Percentiles rank a stretch among this genome's conserved stretches.
Evolutionary conservation across 2,113 vertebrate species (phyloP).

Genomic region (Symphodus melops): DNA sequence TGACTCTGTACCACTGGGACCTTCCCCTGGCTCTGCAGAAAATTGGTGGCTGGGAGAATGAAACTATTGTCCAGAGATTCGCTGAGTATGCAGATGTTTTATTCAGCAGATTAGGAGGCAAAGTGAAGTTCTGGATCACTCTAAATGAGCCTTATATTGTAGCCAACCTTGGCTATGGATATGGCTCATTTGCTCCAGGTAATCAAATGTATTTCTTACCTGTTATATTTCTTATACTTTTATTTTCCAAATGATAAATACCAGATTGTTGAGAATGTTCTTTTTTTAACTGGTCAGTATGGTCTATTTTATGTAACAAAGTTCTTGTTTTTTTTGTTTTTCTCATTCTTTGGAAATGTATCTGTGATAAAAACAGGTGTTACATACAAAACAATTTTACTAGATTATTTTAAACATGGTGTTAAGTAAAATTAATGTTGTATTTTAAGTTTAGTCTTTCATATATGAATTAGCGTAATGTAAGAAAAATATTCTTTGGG

Average conservation of each 20-base stretch:
- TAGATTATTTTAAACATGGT: too few relatives aligned
- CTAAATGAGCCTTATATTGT: conserved; percentile 42
- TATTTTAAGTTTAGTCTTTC: too few relatives aligned
- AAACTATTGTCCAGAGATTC: conserved; percentile 32
- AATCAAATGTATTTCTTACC: background rate
- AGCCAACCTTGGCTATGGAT: conserved; percentile 47
- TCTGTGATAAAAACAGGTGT: too few relatives aligned
- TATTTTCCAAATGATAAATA: background rate
- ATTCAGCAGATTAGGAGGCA: conserved; percentile 26
- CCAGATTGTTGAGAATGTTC: background rate
- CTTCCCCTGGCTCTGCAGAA: conserved; percentile 22
- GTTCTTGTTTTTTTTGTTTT: too few relatives aligned
- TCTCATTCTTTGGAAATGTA: too few relatives aligned
- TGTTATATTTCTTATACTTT: too few relatives aligned
- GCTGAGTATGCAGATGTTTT: conserved; percentile 34
- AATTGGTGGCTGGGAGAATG: conserved; percentile 35
- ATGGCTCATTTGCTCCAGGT: conserved; percentile 48
- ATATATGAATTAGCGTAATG: too few relatives aligned
- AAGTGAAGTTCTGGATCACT: conserved; percentile 46
- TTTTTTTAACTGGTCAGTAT: background rate
- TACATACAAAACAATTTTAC: too few relatives aligned
- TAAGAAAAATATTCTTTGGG: too few relatives aligned
- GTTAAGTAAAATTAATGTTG: too few relatives aligned
- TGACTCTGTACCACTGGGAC: conserved; percentile 45
- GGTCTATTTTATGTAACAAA: too few relatives aligned